Base-by-base conservation (phyloP, 2,113 vertebrate species). In the Dunckerocampus dactyliophorus region DNA sequence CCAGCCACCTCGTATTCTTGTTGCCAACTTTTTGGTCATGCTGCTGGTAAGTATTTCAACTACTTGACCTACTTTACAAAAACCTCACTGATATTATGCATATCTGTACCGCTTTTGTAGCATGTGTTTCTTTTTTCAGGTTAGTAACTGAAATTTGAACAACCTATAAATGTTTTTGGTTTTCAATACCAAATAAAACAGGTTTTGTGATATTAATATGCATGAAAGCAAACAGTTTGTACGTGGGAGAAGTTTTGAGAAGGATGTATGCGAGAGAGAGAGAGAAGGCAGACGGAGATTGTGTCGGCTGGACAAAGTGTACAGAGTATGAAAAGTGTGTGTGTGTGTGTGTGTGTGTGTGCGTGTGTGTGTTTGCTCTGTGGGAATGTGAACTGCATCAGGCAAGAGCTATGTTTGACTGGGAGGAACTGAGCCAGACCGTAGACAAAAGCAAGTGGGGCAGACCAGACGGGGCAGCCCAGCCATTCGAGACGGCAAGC, bases 341-440 rank as follows among this genome's bases (percentile, higher is more conserved):
- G 66, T 19, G 52, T 47, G 16, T 14, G 6, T 16, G 49, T 28
- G 6, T 51, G 6, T 15, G 22, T 15, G 16, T 53, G 9, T 64
- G 48, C 46, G 9, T 67, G 42, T 71, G 37, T 47, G 28, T 6
- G 63, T 74, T 57, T 45, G 63, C 69, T 78, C 71, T 78, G 83
- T 82, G 84, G 79, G 86, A 93, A 92, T 82, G 89, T 83, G 67
- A 79, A 65, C 62, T 59, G 77, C 45, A 45, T 73, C 75, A 65
- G 63, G 65, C 79, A 55, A 85, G 64, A 74, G 84, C 64, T 15
- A 61, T 65, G 80, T 75, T 75, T 69, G 72, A 79, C 75, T 69
- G 71, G 69, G 82, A 93, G 92, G 93, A 94, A 94, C 93, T 90
- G 85, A 92, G 89, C 92, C 94, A 98, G 94, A 96, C 93, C 92